phyloP scores from a whole-genome alignment of 2,888 invertebrate genomes.

The Drosophila birchii region DNA sequence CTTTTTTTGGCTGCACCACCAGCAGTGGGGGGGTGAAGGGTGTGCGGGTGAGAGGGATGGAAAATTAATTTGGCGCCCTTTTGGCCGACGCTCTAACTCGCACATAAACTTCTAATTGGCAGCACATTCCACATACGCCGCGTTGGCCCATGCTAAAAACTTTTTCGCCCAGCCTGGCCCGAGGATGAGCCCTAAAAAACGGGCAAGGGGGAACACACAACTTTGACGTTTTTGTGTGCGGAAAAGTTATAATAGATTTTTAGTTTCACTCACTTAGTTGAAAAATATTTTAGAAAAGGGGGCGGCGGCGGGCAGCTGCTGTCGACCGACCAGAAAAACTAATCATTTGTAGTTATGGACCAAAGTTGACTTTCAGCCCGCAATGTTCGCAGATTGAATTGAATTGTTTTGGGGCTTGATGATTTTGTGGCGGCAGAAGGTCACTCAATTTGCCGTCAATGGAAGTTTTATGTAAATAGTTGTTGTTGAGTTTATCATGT shows the following conservation, averaged over 20 bases:
- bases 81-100: constrained; percentile 40
- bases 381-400: constrained; percentile 39
- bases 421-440: constrained; percentile 6
- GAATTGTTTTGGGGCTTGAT: constrained; percentile 51
- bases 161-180: constrained; percentile 25
- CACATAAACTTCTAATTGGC: constrained; percentile 77
- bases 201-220: constrained; percentile 40
- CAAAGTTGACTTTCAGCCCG: constrained; percentile 57
- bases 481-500: constrained; percentile 3
- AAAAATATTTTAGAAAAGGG: constrained; percentile 44
- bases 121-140: constrained; percentile 69
- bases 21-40: not conserved
- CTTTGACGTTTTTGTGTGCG: constrained; percentile 58
- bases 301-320: not conserved
- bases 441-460: constrained; percentile 19
- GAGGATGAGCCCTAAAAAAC: constrained; percentile 24
- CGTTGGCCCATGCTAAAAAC: constrained; percentile 46
- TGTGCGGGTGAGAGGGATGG: not conserved
- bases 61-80: constrained; percentile 68
- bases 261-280: constrained; percentile 68
- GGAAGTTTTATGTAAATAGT: constrained; percentile 32
- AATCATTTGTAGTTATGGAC: constrained; percentile 67
- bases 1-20: constrained; percentile 28
- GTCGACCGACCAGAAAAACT: constrained; percentile 48
- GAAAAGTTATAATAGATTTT: constrained; percentile 78